A percentile compares a stretch with the other conserved stretches of the same genome.
phyloP scores from a whole-genome alignment of 2,113 vertebrate species.

The Mormoops blainvillei region DNA sequence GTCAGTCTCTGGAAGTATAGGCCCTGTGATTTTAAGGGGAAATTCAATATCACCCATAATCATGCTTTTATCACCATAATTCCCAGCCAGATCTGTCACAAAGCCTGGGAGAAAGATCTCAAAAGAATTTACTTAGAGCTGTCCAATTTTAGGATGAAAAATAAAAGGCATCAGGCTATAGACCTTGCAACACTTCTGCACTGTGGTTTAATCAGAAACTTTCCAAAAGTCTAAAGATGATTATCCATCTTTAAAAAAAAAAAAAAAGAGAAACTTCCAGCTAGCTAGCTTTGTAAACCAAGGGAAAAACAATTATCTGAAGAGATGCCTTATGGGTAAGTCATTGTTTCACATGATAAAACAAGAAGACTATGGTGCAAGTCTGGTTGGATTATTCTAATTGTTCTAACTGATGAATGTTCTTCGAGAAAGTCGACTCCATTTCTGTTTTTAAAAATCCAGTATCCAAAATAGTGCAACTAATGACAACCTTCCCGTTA shows the following conservation, averaged over 20 bases:
- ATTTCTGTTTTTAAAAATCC: slow-evolving; percentile 67
- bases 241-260: slow-evolving; percentile 20
- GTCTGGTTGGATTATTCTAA: slow-evolving; percentile 31
- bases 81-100: neutral
- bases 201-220: slow-evolving; percentile 26
- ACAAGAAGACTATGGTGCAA: neutral
- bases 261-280: neutral
- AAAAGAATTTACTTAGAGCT: neutral
- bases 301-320: neutral
- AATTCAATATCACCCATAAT: neutral
- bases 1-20: neutral
- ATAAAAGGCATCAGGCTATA: neutral
- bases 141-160: neutral
- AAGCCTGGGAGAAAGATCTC: neutral
- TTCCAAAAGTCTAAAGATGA: slow-evolving; percentile 34
- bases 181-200: neutral
- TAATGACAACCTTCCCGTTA: slow-evolving; percentile 66
- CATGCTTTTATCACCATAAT: neutral
- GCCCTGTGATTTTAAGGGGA: neutral
- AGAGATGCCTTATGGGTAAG: neutral
- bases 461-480: slow-evolving; percentile 58
- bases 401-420: slow-evolving; percentile 32
- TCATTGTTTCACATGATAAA: neutral
- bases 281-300: neutral
- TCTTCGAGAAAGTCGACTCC: slow-evolving; percentile 48